Percentiles rank a stretch among this genome's conserved stretches.
These are phyloP conservation scores for Scyliorhinus canicula DNA, from an alignment of 2,797 vertebrate genomes.

Conservation along the genomic window DNA sequence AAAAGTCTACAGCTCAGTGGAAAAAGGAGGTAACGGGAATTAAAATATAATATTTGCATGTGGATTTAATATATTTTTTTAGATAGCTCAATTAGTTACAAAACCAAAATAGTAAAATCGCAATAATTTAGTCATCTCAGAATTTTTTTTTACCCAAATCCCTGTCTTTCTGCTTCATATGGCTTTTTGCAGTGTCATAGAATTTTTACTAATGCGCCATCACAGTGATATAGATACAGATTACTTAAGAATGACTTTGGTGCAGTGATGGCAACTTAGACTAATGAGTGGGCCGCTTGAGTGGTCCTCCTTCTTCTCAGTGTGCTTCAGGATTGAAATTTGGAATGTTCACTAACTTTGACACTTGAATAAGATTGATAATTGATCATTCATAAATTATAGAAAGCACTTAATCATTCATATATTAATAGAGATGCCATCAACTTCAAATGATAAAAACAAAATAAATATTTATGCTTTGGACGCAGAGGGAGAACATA, in stretches of 20 bases:
- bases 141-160: not conserved
- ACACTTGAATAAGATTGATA: too few species aligned
- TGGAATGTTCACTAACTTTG: too few species aligned
- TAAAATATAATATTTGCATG: not conserved
- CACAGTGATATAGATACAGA: not conserved
- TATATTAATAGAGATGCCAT: too few species aligned
- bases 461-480: too few species aligned
- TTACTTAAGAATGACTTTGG: not conserved
- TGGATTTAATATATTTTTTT: not conserved
- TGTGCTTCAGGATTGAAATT: too few species aligned
- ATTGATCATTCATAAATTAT: too few species aligned
- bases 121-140: not conserved
- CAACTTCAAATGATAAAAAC: too few species aligned
- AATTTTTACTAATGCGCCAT: not conserved
- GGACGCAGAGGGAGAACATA: too few species aligned
- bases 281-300: too few species aligned
- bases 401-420: too few species aligned
- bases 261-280: too few species aligned
- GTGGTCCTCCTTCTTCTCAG: too few species aligned
- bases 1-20: conserved; percentile 65
- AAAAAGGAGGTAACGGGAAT: conserved; percentile 65
- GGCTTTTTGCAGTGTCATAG: not conserved
- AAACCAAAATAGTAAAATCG: not conserved
- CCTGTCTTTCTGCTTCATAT: not conserved
- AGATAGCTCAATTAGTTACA: not conserved